Conservation (phyloP, 1,140 invertebrate species). For the Octopus sinensis region DNA sequence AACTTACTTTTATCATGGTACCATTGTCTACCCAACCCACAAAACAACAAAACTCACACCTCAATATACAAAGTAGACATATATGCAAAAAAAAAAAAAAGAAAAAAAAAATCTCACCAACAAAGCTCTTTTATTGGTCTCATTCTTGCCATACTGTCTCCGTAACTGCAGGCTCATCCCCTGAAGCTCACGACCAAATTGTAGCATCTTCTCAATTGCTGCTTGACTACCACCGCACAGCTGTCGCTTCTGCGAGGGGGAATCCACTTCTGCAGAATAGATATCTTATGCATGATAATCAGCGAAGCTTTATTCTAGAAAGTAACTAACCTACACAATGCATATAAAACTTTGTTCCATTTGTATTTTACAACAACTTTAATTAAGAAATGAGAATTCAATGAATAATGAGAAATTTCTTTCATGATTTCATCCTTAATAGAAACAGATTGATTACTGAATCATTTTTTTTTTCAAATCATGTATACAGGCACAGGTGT, state of each 20-base stretch:
- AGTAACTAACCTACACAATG: too few relatives aligned
- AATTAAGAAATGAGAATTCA: too few relatives aligned
- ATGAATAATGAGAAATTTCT: too few relatives aligned
- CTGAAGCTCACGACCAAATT: constrained; percentile 90
- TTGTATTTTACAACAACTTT: too few relatives aligned
- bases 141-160: constrained; percentile 78
- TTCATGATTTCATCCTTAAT: too few relatives aligned
- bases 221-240: constrained; percentile 74
- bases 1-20: too few relatives aligned
- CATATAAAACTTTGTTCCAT: too few relatives aligned
- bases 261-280: constrained; percentile 42
- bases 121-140: constrained; percentile 88
- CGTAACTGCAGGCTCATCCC: constrained; percentile 81
- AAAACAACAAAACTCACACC: not conserved
- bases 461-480: too few relatives aligned
- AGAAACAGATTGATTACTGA: too few relatives aligned
- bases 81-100: not conserved
- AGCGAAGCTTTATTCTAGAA: too few relatives aligned
- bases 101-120: constrained; percentile 63
- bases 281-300: not conserved
- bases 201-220: constrained; percentile 84
- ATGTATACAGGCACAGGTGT: too few relatives aligned
- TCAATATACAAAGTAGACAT: not conserved
- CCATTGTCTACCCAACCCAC: not conserved
- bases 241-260: constrained; percentile 58